Percentiles rank a stretch among this genome's conserved stretches.
phyloP scores from a whole-genome alignment of 1,140 invertebrate species.

The Physella acuta region DNA sequence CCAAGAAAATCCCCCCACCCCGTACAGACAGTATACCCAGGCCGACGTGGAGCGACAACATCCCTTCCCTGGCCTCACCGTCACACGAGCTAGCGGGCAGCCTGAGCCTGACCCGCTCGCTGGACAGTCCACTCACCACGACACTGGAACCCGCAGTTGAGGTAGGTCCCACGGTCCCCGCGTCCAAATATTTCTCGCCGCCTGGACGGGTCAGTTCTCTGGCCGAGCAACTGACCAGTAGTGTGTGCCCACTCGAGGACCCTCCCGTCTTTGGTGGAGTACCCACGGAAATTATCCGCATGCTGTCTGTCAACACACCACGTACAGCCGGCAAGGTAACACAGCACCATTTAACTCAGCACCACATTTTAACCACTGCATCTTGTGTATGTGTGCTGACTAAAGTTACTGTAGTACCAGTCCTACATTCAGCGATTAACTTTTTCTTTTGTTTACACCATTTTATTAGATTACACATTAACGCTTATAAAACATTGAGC shows the following conservation, averaged over 20 bases:
- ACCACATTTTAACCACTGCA: too few species aligned
- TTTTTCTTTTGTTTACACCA: too few species aligned
- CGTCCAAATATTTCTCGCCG: neutral
- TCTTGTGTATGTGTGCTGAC: too few species aligned
- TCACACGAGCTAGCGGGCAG: neutral
- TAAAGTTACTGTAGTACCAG: too few species aligned
- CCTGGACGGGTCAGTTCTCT: neutral
- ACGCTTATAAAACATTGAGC: too few species aligned
- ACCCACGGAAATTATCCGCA: slow-evolving; percentile 14
- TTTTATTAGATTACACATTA: too few species aligned
- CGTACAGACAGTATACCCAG: slow-evolving; percentile 13
- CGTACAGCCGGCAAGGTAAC: neutral
- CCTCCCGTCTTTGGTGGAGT: neutral
- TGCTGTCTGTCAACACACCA: neutral
- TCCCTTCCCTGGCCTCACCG: neutral
- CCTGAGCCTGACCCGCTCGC: neutral
- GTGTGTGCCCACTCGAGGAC: neutral
- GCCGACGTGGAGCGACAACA: slow-evolving; percentile 13
- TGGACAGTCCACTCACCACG: slow-evolving; percentile 2
- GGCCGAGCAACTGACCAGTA: neutral
- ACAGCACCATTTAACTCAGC: too few species aligned
- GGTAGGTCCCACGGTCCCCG: neutral
- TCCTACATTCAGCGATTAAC: too few species aligned
- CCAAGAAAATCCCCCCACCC: slow-evolving; percentile 12
- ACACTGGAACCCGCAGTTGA: neutral